These are phyloP conservation scores for Parotia lawesii DNA, from an alignment of 2,113 vertebrate species.

Conservation along the genomic window DNA sequence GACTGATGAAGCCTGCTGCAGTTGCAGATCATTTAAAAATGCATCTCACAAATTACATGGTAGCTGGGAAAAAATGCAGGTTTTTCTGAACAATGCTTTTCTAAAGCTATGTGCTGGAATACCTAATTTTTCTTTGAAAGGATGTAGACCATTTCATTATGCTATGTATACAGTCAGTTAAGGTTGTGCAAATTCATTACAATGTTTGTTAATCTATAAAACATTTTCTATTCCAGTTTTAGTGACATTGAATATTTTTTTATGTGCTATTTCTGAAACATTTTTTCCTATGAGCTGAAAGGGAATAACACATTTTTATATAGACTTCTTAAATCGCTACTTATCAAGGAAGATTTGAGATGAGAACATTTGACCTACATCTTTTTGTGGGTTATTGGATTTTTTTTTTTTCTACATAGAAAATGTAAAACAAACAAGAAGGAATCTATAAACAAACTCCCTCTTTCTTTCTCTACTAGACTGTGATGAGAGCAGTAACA, in stretches of 20 bases:
- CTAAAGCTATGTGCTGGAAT: constrained; percentile 66
- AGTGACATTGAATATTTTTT: constrained; percentile 79
- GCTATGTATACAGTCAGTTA: constrained; percentile 82
- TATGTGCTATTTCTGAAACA: constrained; percentile 72
- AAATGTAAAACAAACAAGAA: constrained; percentile 69
- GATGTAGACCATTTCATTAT: constrained; percentile 73
- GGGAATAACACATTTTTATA: constrained; percentile 63
- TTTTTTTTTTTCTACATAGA: constrained; percentile 50
- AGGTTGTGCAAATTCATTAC: constrained; percentile 89
- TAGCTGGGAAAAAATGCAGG: constrained; percentile 77
- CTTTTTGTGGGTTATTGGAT: constrained; percentile 59
- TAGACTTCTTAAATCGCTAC: constrained; percentile 66
- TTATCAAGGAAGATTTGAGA: constrained; percentile 64
- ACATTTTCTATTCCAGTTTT: constrained; percentile 83
- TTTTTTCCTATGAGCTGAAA: constrained; percentile 72
- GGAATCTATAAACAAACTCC: constrained; percentile 61
- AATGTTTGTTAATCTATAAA: constrained; percentile 90
- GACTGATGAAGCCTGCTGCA: constrained; percentile 85
- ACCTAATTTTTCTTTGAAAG: constrained; percentile 75
- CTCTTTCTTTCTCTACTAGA: constrained; percentile 27
- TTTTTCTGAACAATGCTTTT: constrained; percentile 77
- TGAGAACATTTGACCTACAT: constrained; percentile 60
- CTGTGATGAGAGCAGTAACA: constrained; percentile 55
- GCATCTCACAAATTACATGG: constrained; percentile 85
- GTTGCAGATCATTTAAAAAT: constrained; percentile 84